Evolutionary conservation across 2,113 vertebrate genomes (phyloP).

Genomic region (Mastomys natalensis): DNA sequence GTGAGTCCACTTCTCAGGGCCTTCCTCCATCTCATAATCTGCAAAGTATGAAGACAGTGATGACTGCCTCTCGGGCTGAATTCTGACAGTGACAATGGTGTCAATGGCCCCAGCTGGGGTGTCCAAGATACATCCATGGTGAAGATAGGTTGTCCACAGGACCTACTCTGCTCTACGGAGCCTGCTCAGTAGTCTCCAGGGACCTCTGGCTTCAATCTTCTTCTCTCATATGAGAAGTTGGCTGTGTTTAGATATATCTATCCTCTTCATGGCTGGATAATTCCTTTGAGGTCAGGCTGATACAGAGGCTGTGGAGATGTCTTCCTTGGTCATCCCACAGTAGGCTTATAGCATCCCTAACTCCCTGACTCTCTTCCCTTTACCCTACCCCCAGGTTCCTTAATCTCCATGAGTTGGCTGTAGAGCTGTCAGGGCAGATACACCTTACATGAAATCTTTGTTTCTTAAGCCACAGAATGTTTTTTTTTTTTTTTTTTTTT

Average conservation of each 20-base stretch:
- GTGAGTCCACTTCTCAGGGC: not conserved
- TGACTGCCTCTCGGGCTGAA: no score
- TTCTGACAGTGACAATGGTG: not conserved
- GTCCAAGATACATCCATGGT: not conserved
- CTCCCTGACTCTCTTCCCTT: not conserved
- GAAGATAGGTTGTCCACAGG: not conserved
- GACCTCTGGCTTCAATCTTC: not conserved
- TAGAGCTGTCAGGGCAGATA: not conserved
- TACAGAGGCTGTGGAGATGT: not conserved
- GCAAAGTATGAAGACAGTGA: not conserved
- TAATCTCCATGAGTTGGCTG: not conserved
- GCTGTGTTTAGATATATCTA: not conserved
- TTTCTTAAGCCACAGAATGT: not conserved
- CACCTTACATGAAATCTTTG: not conserved
- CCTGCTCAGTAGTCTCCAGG: not conserved
- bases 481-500: no score
- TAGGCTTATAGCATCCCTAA: not conserved
- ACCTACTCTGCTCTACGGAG: not conserved
- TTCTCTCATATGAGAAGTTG: not conserved
- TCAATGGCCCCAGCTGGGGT: not conserved
- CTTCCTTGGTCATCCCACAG: not conserved
- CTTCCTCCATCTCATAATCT: not conserved
- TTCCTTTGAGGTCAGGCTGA: not conserved
- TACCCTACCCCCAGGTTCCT: not conserved
- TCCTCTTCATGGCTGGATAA: not conserved